These are phyloP conservation scores for Colletes collaris DNA, from an alignment of 2,888 invertebrate genomes.

Conservation along the genomic window DNA sequence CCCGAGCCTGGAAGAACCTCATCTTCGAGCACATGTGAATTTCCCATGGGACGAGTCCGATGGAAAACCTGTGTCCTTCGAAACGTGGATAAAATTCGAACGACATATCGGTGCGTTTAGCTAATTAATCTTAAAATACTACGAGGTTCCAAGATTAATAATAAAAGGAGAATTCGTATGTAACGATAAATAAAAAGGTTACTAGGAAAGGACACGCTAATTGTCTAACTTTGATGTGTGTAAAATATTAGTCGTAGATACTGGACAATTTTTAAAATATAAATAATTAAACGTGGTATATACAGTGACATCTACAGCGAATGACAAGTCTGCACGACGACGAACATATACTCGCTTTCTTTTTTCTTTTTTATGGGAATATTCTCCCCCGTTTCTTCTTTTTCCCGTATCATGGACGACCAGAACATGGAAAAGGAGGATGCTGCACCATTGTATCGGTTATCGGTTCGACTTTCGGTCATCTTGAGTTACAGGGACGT, in stretches of 20 bases:
- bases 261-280: too few relatives aligned
- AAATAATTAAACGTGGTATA: too few relatives aligned
- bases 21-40: conserved; percentile 33
- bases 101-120: neutral
- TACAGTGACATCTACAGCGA: too few relatives aligned
- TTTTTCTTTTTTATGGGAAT: neutral
- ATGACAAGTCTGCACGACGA: neutral
- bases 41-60: conserved; percentile 31
- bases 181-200: too few relatives aligned
- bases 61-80: neutral
- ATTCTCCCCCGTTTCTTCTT: neutral
- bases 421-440: conserved; percentile 46
- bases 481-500: conserved; percentile 28
- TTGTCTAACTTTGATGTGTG: too few relatives aligned
- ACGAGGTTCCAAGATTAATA: too few relatives aligned
- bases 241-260: too few relatives aligned
- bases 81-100: neutral
- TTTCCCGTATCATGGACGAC: conserved; percentile 14
- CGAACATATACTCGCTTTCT: neutral
- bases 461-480: conserved; percentile 32
- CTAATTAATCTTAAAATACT: too few relatives aligned
- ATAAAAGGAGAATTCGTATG: too few relatives aligned
- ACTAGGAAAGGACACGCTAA: too few relatives aligned
- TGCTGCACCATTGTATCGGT: conserved; percentile 24
- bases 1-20: neutral